Base-by-base conservation (phyloP, 2,888 invertebrate species). In the Empis stercorea region DNA sequence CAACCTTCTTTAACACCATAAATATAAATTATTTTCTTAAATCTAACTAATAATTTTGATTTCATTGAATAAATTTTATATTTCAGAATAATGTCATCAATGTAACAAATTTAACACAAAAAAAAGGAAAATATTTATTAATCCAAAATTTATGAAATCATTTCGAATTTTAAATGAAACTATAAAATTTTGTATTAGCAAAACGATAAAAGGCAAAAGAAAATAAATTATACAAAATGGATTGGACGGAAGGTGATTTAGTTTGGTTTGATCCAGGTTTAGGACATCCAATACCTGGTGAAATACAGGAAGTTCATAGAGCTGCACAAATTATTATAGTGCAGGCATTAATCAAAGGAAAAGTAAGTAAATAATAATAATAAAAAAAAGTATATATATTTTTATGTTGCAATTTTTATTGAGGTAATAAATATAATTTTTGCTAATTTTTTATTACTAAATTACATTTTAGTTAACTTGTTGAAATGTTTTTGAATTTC, bases 221-320 rank as follows among this genome's bases (percentile, higher is more conserved):
- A 34, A 34, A 34, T n/a, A 34, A 34, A 13, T 34, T 34, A 34
- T 34, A 4, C n/a, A 34, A 34, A 16, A 69, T 73, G 70, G 81
- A 81, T 66, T 82, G 82, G 81, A 70, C 73, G 59, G 76, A 80
- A 75, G 91, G 92, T 51, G 91, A 92, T 68, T 76, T 91, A 69
- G 87, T 93, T 62, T 93, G 93, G 93, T 93, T 93, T 74, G 91
- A 92, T 71, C 84, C 91, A 41, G 89, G 89, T 38, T 79, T 89
- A 59, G 84, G 88, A 56, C 87, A 91, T 68, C 87, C 88, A 59
- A 78, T 93, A 59, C 92, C 93, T 44, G 93, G 93, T 49, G 87
- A 88, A 71, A 85, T 94, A 53, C 74, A 87, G 59, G 93, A 93
- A 72, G 86, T 85, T 57, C 91, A 92, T 72, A 80, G 84, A 51